Conservation (phyloP, 2,888 invertebrate genomes). For the Drosophila leonis region DNA sequence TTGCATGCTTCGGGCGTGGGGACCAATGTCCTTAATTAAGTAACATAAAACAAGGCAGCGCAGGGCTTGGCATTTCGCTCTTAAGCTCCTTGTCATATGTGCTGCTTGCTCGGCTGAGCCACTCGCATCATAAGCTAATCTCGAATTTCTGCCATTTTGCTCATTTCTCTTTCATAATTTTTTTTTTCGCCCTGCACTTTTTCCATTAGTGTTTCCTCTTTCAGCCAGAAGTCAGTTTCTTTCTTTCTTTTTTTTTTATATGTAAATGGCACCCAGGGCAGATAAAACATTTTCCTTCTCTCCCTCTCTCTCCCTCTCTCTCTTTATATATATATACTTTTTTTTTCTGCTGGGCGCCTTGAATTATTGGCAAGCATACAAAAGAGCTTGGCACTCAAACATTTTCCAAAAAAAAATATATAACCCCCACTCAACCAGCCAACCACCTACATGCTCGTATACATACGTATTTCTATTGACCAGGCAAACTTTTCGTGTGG, state of each 20-base stretch:
- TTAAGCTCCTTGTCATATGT: constrained; percentile 67
- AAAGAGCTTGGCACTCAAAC: constrained; percentile 58
- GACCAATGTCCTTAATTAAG: constrained; percentile 78
- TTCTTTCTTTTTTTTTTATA: constrained; percentile 37
- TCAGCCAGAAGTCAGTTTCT: constrained; percentile 52
- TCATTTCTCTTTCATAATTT: constrained; percentile 28
- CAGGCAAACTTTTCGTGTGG: constrained; percentile 54
- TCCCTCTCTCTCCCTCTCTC: neutral
- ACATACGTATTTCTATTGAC: constrained; percentile 46
- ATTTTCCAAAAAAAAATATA: constrained; percentile 19
- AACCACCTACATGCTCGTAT: neutral
- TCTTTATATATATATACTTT: neutral
- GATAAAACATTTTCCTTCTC: constrained; percentile 62
- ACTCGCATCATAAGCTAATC: constrained; percentile 66
- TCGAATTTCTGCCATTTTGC: constrained; percentile 58
- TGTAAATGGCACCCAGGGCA: constrained; percentile 66
- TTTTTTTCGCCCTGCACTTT: constrained; percentile 4
- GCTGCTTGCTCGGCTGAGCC: constrained; percentile 52
- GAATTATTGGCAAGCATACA: constrained; percentile 75
- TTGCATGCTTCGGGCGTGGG: constrained; percentile 66
- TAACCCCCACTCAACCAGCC: constrained; percentile 1
- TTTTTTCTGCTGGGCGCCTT: constrained; percentile 33
- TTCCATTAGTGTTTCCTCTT: constrained; percentile 33
- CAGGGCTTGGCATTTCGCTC: neutral
- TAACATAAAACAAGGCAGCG: constrained; percentile 35